Evolutionary conservation across 2,888 invertebrate species (phyloP).

Genomic region (Lampropteryx suffumata): DNA sequence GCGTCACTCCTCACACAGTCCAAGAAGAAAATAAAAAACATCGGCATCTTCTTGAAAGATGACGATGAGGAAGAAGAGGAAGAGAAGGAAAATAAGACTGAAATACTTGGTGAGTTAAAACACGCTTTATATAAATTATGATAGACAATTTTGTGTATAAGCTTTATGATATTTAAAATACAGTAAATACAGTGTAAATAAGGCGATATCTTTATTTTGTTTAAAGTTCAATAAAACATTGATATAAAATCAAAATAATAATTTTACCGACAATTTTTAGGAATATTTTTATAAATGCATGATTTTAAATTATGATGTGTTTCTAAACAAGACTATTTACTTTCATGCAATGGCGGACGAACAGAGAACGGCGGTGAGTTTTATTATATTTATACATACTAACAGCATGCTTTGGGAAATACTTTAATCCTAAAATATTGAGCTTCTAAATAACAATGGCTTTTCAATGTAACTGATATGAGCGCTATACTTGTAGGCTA

Average conservation of each 20-base stretch:
- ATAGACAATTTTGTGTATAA: no score
- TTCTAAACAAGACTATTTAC: conserved; percentile 42
- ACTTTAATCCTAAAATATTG: no score
- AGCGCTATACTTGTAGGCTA: no score
- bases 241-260: background rate
- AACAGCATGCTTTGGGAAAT: conserved; percentile 39
- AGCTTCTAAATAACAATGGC: no score
- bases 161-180: no score
- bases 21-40: conserved; percentile 97
- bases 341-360: conserved; percentile 73
- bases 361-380: conserved; percentile 79
- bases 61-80: conserved; percentile 93
- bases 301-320: conserved; percentile 12
- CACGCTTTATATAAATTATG: no score
- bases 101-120: conserved; percentile 85
- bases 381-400: conserved; percentile 32
- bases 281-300: background rate
- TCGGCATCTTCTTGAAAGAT: conserved; percentile 97
- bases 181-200: no score
- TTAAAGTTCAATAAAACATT: no score
- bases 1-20: conserved; percentile 94
- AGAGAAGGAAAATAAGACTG: conserved; percentile 89
- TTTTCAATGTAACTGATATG: no score
- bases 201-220: no score
- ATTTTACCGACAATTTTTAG: background rate